Percentiles rank a stretch among this genome's conserved stretches.
Conservation (phyloP, 2,113 vertebrate species). For the Larimichthys polyactis region DNA sequence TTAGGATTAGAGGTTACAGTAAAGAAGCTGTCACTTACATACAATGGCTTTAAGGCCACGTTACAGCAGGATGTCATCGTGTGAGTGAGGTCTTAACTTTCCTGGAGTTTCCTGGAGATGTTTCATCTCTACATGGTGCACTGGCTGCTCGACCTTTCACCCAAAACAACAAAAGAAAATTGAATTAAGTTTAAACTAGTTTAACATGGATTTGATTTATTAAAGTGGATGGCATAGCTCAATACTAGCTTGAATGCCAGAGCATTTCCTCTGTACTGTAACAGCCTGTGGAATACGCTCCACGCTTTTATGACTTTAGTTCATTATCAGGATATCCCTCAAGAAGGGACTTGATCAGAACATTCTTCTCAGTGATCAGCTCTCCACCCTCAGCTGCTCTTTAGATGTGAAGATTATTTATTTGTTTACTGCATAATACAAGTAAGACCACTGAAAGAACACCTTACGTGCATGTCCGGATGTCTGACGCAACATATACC, state of each 20-base stretch:
- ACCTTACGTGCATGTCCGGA: constrained; percentile 10
- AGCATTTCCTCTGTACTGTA: background rate
- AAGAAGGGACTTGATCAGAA: background rate
- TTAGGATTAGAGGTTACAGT: background rate
- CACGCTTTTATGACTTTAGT: background rate
- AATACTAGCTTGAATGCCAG: background rate
- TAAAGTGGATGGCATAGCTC: background rate
- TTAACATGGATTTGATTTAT: background rate
- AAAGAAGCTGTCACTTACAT: background rate
- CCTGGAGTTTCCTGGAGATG: background rate
- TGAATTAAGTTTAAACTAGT: background rate
- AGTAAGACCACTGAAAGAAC: constrained; percentile 8
- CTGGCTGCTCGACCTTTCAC: background rate
- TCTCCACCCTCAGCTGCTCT: background rate
- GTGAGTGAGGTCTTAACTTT: background rate
- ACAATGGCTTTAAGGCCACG: background rate
- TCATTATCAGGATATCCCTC: background rate
- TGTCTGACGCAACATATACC: constrained; percentile 43
- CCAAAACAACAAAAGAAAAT: constrained; percentile 7
- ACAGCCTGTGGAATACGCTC: background rate
- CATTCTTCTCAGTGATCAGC: background rate
- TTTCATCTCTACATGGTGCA: background rate
- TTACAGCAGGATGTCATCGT: background rate
- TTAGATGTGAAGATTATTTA: background rate
- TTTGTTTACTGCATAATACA: background rate